Evolutionary conservation across 2,113 vertebrate genomes (phyloP).

Genomic region (Aegithalos caudatus): DNA sequence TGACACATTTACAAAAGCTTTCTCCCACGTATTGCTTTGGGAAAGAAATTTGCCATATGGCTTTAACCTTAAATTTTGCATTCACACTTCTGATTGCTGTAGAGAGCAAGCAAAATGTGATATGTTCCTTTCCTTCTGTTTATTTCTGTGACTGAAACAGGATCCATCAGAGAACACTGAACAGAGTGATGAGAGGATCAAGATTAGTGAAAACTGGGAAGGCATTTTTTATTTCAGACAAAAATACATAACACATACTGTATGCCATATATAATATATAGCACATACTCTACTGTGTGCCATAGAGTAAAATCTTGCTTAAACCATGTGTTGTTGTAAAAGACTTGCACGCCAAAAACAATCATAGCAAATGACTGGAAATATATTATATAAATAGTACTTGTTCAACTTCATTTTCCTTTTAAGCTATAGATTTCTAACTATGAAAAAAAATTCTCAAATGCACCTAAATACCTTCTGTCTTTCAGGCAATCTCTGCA

Average conservation of each 20-base stretch:
- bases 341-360: not conserved
- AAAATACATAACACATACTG: not conserved
- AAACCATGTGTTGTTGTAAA: not conserved
- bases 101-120: constrained; percentile 6
- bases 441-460: not conserved
- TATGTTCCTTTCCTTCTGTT: not conserved
- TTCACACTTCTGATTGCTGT: not conserved
- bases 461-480: not conserved
- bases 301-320: not conserved
- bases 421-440: not conserved
- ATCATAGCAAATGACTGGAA: not conserved
- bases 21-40: not conserved
- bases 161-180: not conserved
- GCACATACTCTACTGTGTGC: not conserved
- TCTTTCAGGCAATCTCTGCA: constrained; percentile 87
- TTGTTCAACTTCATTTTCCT: not conserved
- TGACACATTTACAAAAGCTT: not conserved
- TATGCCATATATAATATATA: not conserved
- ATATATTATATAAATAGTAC: not conserved
- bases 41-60: not conserved
- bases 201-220: not conserved
- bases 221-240: not conserved
- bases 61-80: not conserved
- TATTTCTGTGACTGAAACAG: not conserved
- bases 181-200: not conserved